A percentile compares a stretch with the other conserved stretches of the same genome.
Conservation (phyloP, 2,888 invertebrate genomes). For the Rhamnusium bicolor region DNA sequence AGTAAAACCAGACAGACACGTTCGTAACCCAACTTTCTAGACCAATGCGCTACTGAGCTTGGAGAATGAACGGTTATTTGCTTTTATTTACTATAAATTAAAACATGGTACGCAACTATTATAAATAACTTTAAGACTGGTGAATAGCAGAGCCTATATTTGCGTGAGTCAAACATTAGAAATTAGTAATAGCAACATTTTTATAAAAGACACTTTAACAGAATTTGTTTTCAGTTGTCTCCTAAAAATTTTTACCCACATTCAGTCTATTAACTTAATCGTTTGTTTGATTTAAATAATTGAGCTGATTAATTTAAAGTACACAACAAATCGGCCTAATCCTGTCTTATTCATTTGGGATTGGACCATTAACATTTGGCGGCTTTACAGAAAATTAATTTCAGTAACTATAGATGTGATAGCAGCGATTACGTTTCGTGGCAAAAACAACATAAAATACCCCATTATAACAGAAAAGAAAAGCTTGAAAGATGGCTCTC, state of each 20-base stretch:
- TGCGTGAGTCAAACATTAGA: too few species aligned
- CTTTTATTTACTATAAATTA: too few species aligned
- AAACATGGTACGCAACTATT: too few species aligned
- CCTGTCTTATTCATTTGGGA: background rate
- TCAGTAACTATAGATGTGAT: background rate
- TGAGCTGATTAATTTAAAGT: background rate
- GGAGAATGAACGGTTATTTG: too few species aligned
- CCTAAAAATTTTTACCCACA: background rate
- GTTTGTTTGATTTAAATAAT: background rate
- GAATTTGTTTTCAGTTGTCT: too few species aligned
- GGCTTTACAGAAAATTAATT: slow-evolving; percentile 5
- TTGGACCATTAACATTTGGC: background rate
- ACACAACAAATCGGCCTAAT: background rate
- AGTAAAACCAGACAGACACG: too few species aligned
- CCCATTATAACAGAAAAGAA: background rate
- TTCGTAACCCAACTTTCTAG: too few species aligned
- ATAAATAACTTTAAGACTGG: too few species aligned
- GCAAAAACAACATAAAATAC: slow-evolving; percentile 16
- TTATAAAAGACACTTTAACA: too few species aligned
- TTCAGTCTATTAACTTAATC: background rate
- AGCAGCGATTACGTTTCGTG: background rate
- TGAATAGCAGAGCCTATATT: too few species aligned
- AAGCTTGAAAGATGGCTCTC: slow-evolving; percentile 12
- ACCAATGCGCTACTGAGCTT: too few species aligned
- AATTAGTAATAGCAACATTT: too few species aligned